Evolutionary conservation across 1,140 invertebrate genomes (phyloP).

Genomic region (Drosophila asahinai): DNA sequence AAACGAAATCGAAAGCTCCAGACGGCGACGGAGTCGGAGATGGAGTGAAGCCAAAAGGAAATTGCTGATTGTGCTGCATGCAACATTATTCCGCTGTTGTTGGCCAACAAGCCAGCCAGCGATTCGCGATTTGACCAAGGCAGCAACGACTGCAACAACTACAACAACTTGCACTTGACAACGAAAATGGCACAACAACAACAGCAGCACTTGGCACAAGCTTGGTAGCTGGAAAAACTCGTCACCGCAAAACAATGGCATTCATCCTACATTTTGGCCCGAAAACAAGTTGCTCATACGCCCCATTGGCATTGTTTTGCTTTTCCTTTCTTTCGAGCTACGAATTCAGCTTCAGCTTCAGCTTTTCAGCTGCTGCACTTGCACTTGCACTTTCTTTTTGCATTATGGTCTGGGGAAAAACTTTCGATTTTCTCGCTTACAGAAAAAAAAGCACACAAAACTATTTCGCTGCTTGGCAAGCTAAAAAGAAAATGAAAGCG

Average conservation of each 20-base stretch:
- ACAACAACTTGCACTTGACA: conserved; percentile 78
- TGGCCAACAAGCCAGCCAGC: conserved; percentile 29
- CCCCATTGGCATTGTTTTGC: conserved; percentile 77
- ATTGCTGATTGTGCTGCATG: conserved; percentile 67
- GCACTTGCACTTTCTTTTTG: conserved; percentile 85
- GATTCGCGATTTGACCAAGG: conserved; percentile 67
- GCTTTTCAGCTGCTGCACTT: conserved; percentile 61
- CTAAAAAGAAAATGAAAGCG: conserved; percentile 82
- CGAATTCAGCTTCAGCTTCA: conserved; percentile 11
- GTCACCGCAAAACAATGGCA: conserved; percentile 74
- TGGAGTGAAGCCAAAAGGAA: conserved; percentile 57
- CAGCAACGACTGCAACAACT: conserved; percentile 48
- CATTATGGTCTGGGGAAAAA: conserved; percentile 85
- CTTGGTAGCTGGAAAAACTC: conserved; percentile 56
- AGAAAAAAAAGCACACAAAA: conserved; percentile 42
- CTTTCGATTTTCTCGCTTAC: conserved; percentile 84
- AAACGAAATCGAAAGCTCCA: conserved; percentile 78
- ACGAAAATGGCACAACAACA: conserved; percentile 71
- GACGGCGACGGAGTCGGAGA: conserved; percentile 7
- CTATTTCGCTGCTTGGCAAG: conserved; percentile 65
- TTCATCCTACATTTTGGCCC: conserved; percentile 78
- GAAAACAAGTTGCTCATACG: conserved; percentile 80
- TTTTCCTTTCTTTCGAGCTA: conserved; percentile 65
- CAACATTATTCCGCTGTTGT: conserved; percentile 54
- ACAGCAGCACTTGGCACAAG: conserved; percentile 16